Evolutionary conservation across 2,113 vertebrate genomes (phyloP).

Genomic region (Benitochromis conjunctus): DNA sequence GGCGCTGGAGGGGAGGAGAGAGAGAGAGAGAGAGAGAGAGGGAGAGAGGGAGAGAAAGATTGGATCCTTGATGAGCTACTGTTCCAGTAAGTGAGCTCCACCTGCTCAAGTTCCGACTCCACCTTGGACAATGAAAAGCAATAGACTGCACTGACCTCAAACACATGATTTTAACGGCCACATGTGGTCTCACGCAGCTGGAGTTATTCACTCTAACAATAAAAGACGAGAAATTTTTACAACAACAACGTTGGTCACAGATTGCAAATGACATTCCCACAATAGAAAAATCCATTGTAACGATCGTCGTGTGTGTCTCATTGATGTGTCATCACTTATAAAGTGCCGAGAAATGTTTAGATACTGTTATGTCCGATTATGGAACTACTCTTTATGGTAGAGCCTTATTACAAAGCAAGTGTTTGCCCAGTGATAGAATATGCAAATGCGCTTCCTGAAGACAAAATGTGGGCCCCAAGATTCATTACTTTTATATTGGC

Average conservation of each 20-base stretch:
- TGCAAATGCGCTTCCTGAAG: background rate
- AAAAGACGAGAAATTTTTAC: background rate
- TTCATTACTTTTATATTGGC: background rate
- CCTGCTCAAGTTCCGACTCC: background rate
- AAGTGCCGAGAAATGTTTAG: background rate
- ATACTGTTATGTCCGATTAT: background rate
- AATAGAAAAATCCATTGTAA: background rate
- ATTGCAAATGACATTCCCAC: background rate
- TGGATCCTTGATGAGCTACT: background rate
- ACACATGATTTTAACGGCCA: background rate
- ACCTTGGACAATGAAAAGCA: background rate
- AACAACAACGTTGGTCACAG: background rate
- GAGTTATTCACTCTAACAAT: background rate
- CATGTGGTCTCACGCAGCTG: background rate
- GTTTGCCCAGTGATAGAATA: background rate
- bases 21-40: background rate
- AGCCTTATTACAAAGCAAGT: background rate
- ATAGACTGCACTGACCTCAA: background rate
- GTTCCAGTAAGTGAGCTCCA: background rate
- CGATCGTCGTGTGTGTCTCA: background rate
- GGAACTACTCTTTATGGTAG: background rate
- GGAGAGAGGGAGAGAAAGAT: background rate
- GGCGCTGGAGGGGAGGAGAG: background rate
- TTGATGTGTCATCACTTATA: background rate
- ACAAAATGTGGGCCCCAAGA: background rate